These are phyloP conservation scores for Hydropsyche tenuis DNA, from an alignment of 1,140 invertebrate genomes.

Conservation along the genomic window DNA sequence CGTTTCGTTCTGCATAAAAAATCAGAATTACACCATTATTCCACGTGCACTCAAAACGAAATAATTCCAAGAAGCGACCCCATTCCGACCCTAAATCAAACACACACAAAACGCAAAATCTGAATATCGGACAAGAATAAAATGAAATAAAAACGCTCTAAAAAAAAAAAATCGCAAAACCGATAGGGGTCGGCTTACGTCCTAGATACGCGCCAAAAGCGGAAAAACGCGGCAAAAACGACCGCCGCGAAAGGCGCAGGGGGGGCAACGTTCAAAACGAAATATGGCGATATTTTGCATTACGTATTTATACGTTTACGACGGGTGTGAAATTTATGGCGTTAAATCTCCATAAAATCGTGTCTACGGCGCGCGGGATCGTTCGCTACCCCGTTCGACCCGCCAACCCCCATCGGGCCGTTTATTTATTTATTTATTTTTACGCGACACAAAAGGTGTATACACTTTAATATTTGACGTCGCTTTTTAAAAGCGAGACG, in stretches of 20 bases:
- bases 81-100: no score
- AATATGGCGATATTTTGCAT: constrained; percentile 50
- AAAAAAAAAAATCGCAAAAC: no score
- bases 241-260: constrained; percentile 9
- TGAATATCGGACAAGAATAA: no score
- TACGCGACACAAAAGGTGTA: constrained; percentile 29
- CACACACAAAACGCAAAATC: no score
- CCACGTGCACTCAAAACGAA: no score
- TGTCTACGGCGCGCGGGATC: constrained; percentile 43
- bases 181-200: constrained; percentile 17
- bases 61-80: no score
- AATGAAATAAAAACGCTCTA: no score
- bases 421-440: constrained; percentile 35
- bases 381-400: not conserved
- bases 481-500: constrained; percentile 10
- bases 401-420: no score
- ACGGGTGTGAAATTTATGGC: constrained; percentile 49
- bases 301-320: constrained; percentile 50
- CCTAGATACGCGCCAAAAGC: not conserved
- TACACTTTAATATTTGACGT: constrained; percentile 30
- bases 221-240: not conserved
- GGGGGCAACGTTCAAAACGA: constrained; percentile 26
- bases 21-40: no score
- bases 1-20: no score
- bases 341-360: constrained; percentile 50